phyloP scores from a whole-genome alignment of 2,888 invertebrate species.

The Graphium colonna region DNA sequence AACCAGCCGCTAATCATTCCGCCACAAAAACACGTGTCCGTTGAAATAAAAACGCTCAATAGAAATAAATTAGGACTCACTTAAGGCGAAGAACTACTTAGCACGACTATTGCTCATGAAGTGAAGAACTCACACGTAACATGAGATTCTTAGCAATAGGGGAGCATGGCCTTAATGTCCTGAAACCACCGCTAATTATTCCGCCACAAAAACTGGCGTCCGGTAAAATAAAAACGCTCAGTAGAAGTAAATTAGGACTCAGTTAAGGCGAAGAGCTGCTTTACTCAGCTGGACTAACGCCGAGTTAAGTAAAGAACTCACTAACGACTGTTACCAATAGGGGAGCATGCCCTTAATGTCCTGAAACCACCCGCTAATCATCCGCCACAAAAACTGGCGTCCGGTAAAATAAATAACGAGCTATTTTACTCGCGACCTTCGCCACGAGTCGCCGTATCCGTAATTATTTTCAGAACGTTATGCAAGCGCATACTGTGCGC shows the following conservation, averaged over 20 bases:
- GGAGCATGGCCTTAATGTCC: no score
- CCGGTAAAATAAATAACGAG: conserved; percentile 14
- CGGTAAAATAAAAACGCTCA: no score
- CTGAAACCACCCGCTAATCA: not conserved
- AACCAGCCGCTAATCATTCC: not conserved
- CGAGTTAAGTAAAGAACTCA: no score
- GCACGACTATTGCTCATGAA: no score
- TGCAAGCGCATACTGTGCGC: conserved; percentile 24
- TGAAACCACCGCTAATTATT: no score
- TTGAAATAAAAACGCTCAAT: conserved; percentile 17
- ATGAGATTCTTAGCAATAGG: no score
- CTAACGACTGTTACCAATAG: no score
- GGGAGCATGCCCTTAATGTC: conserved; percentile 1
- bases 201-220: no score
- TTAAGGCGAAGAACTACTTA: conserved; percentile 1
- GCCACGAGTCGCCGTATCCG: conserved; percentile 14
- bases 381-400: conserved; percentile 15
- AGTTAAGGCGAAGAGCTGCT: no score
- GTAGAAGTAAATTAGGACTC: no score
- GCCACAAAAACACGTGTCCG: conserved; percentile 13
- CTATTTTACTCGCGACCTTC: conserved; percentile 16
- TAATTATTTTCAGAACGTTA: conserved; percentile 26
- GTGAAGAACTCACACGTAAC: no score
- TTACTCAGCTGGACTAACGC: no score
- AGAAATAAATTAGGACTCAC: conserved; percentile 10